Evolutionary conservation across 2,113 vertebrate species (phyloP).

Genomic region (Carollia perspicillata): DNA sequence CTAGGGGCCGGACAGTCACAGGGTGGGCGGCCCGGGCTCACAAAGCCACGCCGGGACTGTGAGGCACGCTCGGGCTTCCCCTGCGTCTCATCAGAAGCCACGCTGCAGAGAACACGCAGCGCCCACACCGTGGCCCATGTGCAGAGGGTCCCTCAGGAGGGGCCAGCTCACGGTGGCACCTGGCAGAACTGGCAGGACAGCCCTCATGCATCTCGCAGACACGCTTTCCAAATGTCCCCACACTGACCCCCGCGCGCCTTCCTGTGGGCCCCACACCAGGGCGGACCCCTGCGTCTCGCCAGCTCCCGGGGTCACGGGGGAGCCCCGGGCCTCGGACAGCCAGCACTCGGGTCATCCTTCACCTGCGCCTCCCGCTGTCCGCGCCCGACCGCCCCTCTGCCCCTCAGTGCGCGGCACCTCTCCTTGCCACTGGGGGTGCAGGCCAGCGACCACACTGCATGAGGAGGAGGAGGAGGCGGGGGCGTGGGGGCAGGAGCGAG

Average conservation of each 20-base stretch:
- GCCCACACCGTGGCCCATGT: rapidly evolving
- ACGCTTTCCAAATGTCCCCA: neutral
- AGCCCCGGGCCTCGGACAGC: too few relatives aligned
- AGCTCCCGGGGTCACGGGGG: too few relatives aligned
- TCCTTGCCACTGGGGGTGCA: too few relatives aligned
- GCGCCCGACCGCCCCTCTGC: too few relatives aligned
- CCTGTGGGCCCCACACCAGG: too few relatives aligned
- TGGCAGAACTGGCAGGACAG: rapidly evolving
- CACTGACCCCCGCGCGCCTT: rapidly evolving
- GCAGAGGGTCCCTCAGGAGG: neutral
- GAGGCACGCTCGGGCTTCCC: neutral
- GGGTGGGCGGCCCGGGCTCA: rapidly evolving
- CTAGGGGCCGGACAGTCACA: rapidly evolving
- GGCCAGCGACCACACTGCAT: too few relatives aligned
- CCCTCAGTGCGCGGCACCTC: too few relatives aligned
- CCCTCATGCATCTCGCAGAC: neutral
- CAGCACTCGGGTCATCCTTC: too few relatives aligned
- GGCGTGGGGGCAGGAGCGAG: too few relatives aligned
- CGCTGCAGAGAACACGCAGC: rapidly evolving
- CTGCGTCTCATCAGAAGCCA: neutral
- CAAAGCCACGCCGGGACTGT: rapidly evolving
- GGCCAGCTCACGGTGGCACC: neutral
- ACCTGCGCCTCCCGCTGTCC: rapidly evolving
- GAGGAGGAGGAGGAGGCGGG: too few relatives aligned
- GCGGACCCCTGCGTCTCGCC: too few relatives aligned